A percentile compares a stretch with the other conserved stretches of the same genome.
phyloP scores from a whole-genome alignment of 2,888 invertebrate species.

The Palloptera scutellata region DNA sequence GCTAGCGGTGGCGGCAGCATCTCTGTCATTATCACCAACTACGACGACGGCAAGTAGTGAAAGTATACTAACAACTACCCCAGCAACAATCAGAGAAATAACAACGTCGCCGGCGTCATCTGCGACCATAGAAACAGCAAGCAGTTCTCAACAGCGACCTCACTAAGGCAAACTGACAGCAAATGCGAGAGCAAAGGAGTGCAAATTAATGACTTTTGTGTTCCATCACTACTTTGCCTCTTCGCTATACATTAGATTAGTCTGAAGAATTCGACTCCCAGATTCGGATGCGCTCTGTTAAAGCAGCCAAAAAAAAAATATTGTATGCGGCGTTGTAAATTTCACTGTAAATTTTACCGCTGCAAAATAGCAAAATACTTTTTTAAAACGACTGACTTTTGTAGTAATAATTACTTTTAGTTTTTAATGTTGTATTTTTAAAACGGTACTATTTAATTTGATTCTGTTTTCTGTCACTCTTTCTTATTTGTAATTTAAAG shows the following conservation, averaged over 20 bases:
- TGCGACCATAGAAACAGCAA: conserved; percentile 27
- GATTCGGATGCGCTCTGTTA: no score
- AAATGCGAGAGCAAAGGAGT: conserved; percentile 4
- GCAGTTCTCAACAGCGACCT: conserved; percentile 23
- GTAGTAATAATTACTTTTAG: no score
- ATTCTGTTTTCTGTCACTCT: no score
- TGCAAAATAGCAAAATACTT: conserved; percentile 21
- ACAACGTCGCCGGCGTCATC: conserved; percentile 35
- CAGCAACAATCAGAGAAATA: conserved; percentile 29
- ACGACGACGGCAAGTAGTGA: conserved; percentile 34
- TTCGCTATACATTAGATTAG: not conserved
- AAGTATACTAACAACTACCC: conserved; percentile 29
- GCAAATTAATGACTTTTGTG: not conserved
- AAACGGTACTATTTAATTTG: no score
- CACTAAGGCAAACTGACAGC: conserved; percentile 17
- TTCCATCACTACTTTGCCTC: conserved; percentile 1
- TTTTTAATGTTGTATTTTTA: no score
- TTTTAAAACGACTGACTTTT: conserved; percentile 34
- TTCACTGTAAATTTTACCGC: not conserved
- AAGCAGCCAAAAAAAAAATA: no score
- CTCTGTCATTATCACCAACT: conserved; percentile 13
- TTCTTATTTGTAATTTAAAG: no score
- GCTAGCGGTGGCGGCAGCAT: conserved; percentile 24
- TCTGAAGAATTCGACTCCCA: no score
- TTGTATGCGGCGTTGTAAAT: not conserved